phyloP scores from a whole-genome alignment of 2,797 vertebrate genomes.

The Dallia pectoralis region DNA sequence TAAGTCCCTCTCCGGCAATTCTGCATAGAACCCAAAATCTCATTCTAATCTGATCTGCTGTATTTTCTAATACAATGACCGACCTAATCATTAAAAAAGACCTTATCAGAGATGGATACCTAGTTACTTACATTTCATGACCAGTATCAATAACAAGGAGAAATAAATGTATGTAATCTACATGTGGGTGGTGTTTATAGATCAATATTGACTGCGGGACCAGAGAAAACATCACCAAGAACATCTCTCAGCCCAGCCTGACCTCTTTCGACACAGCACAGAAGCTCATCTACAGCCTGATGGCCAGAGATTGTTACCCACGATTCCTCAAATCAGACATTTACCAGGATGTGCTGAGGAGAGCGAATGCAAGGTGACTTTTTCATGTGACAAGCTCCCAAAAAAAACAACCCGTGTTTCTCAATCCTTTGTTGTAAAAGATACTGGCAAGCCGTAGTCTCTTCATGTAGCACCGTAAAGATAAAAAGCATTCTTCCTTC shows the following conservation, averaged over 20 bases:
- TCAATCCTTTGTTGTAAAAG: slow-evolving; percentile 27
- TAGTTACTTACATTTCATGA: neutral
- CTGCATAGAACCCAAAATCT: no score
- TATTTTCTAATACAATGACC: neutral
- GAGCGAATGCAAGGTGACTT: slow-evolving; percentile 79
- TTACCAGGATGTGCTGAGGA: slow-evolving; percentile 84
- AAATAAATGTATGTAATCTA: neutral
- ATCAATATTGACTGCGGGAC: slow-evolving; percentile 95
- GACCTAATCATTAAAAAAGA: neutral
- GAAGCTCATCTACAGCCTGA: slow-evolving; percentile 86
- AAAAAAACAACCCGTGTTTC: slow-evolving; percentile 5
- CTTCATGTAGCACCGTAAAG: neutral
- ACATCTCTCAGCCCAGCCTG: slow-evolving; percentile 84
- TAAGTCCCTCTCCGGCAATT: neutral
- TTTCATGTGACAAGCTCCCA: slow-evolving; percentile 45
- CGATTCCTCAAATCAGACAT: slow-evolving; percentile 91
- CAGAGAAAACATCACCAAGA: slow-evolving; percentile 85
- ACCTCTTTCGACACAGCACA: slow-evolving; percentile 92
- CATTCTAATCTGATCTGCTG: neutral
- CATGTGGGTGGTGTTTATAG: slow-evolving; percentile 71
- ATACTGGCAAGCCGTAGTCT: neutral
- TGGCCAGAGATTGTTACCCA: slow-evolving; percentile 95
- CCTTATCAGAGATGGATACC: neutral
- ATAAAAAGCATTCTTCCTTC: neutral
- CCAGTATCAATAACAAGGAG: neutral